Base-by-base conservation (phyloP, 2,888 invertebrate species). In the Trisateles emortualis region DNA sequence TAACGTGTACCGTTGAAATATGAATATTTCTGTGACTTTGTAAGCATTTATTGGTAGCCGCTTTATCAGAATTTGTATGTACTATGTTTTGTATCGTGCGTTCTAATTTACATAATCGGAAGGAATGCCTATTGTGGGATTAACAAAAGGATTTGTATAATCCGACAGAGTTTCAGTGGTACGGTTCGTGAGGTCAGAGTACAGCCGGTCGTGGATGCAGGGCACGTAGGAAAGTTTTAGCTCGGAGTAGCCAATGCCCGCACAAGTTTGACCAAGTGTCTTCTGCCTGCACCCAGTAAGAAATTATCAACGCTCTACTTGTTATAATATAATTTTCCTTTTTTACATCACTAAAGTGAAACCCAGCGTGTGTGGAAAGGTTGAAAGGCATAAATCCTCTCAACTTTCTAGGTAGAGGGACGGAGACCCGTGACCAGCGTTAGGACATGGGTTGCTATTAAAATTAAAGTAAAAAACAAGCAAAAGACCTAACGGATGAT, bases 141-240 rank as follows among this genome's bases (percentile, higher is more conserved):
- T 61, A 59, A 76, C 74, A 79, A 77, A 78, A 68, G 66, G 68
- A 72, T 74, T 76, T 75, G 66, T 72, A 72, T 78, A 76, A 77
- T 67, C 64, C 55, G 50, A 45, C 64, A 55, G 59, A 55, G 57
- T 63, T 33, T 64, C 55, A 54, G 49, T 44, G 59, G 54, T 59
- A 43, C 48, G 48, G 51, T 46, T 51, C 19, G 46, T 64, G 63
- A 39, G 44, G 63, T 56, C 53, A 39, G 49, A 50, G 41, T 58
- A 63, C 49, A 61, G 53, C 51, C n/a, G 24, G 24, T 41, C 29
- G 30, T 39, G 40, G 54, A 82, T 76, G 74, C 81, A 46, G 57
- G 67, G 67, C 83, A 84, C 83, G 84, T 83, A 68, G 51, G 52
- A 52, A 79, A 79, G 73, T 84, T 81, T 74, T 68, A 63, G 58